A percentile compares a stretch with the other conserved stretches of the same genome.
Conservation (phyloP, 2,888 invertebrate species). For the Cyaniris semiargus region DNA sequence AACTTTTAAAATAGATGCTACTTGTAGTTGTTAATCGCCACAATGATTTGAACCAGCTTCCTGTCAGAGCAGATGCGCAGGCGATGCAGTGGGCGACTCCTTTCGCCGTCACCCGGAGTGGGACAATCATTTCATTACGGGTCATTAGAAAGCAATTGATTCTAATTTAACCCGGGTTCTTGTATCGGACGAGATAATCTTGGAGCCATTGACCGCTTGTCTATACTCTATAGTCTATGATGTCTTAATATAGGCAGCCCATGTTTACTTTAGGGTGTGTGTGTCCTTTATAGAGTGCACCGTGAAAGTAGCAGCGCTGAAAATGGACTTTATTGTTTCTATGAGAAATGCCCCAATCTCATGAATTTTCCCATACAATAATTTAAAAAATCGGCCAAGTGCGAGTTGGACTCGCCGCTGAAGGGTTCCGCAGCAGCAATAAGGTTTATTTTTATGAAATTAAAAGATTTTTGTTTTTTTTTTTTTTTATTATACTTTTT, state of each 20-base stretch:
- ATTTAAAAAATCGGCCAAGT: too few species aligned
- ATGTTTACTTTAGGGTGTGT: neutral
- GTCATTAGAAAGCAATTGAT: conserved; percentile 44
- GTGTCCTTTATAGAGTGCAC: neutral
- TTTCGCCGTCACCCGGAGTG: conserved; percentile 39
- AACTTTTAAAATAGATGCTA: neutral
- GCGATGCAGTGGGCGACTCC: conserved; percentile 35
- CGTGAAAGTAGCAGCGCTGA: too few species aligned
- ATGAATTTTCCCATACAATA: too few species aligned
- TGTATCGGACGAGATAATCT: conserved; percentile 32
- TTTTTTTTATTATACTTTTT: too few species aligned
- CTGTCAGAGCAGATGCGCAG: conserved; percentile 36
- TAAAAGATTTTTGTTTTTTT: too few species aligned
- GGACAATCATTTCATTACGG: conserved; percentile 42
- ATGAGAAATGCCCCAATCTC: too few species aligned
- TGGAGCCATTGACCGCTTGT: conserved; percentile 11
- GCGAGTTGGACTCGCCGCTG: too few species aligned
- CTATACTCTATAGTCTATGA: neutral
- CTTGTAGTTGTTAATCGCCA: neutral
- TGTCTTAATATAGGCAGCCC: neutral
- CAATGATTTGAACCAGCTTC: conserved; percentile 34
- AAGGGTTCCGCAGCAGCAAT: too few species aligned
- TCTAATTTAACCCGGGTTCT: conserved; percentile 39
- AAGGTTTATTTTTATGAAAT: too few species aligned
- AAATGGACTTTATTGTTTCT: too few species aligned